These are phyloP conservation scores for Chaetodon trifascialis DNA, from an alignment of 2,113 vertebrate genomes.

Conservation along the genomic window DNA sequence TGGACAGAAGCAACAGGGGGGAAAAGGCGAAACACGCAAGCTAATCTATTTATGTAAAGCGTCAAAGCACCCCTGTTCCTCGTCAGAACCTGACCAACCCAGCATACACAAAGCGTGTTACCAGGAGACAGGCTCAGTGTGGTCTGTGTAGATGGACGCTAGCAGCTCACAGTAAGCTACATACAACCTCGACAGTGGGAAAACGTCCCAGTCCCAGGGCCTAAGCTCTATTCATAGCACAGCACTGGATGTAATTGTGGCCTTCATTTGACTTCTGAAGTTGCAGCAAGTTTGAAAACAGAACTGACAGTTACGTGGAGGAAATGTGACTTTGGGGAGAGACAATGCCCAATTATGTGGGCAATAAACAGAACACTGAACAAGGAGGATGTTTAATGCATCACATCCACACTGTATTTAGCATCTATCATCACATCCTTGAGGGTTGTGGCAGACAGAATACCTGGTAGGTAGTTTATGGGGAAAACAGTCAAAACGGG, in stretches of 20 bases:
- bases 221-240: constrained; percentile 37
- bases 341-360: background rate
- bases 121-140: constrained; percentile 39
- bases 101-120: constrained; percentile 46
- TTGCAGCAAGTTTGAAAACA: constrained; percentile 13
- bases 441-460: background rate
- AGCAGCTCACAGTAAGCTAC: background rate
- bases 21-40: background rate
- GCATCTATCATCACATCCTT: constrained; percentile 13
- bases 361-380: background rate
- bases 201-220: constrained; percentile 5
- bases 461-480: background rate
- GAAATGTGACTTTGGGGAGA: background rate
- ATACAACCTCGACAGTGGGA: constrained; percentile 9
- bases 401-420: constrained; percentile 1
- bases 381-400: constrained; percentile 1
- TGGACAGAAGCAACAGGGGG: background rate
- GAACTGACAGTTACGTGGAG: background rate
- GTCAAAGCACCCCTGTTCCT: constrained; percentile 63
- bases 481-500: background rate
- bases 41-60: constrained; percentile 52
- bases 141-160: constrained; percentile 8
- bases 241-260: background rate
- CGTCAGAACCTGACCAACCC: constrained; percentile 27
- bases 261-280: constrained; percentile 25